Evolutionary conservation across 1,140 invertebrate species (phyloP), one percentile per base, ranked within the genome.

Genomic region (Drosophila suzukii): DNA sequence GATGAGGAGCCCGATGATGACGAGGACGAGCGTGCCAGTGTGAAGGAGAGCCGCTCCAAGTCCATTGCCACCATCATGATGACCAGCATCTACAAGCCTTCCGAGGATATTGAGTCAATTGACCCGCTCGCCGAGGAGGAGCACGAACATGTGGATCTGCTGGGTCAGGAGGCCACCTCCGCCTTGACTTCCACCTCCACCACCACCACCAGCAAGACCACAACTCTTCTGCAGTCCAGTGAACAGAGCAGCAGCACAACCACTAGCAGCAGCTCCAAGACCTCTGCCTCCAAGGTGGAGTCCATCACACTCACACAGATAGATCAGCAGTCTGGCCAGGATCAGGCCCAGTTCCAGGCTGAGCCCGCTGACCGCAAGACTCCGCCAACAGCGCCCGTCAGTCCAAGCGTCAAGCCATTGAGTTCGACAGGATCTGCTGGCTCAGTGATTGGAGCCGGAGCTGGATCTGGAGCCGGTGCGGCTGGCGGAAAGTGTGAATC

Each of bases 11-110:
- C 54, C 3, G 67, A 57, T 11, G 78, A 82, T 3, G 89, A 90
- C 3, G 75, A 78, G 0, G 84, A 90, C 4, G 78, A 78, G 3
- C 66, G 63, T 5, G 53, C 73, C 11, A 83, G 76, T 17, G 68
- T 92, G 4, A 92, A 92, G 51, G 91, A 91, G 57, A 65, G 77
- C 27, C 83, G 91, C 10, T 92, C 91, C 39, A 92, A 92, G 53
- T 92, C 91, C 12, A 91, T 92, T 57, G 91, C 91, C 30, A 90
- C 90, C 30, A 92, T 92, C n/a, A 92, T 92, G 92, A 92, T 91
- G 76, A 92, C 91, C n/a, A 92, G 92, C 73, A 91, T 91, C 54
- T 92, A 92, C 43, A 92, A 91, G 50, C 91, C 91, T 5, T 81
- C 89, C 27, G 83, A 89, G 44, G 82, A 92, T 8, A 32, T 79